Evolutionary conservation across 2,113 vertebrate genomes (phyloP).

Genomic region (Notothenia rossii): DNA sequence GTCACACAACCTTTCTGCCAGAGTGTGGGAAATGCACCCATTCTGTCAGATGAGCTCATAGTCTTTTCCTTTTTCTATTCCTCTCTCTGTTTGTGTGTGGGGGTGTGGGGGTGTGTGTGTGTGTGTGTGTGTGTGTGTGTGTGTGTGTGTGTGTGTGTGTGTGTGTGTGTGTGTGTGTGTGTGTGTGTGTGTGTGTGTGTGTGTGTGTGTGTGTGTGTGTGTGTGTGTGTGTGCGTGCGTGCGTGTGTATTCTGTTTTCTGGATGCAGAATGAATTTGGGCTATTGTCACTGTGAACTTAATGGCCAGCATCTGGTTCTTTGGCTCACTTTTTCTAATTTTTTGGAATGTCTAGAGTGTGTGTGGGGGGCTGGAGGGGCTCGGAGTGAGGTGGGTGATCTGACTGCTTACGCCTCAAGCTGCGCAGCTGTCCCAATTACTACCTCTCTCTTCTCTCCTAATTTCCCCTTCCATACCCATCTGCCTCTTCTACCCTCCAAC

Average conservation of each 20-base stretch:
- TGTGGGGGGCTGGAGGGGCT: background rate
- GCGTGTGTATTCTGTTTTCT: conserved; percentile 31
- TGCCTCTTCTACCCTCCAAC: conserved; percentile 52
- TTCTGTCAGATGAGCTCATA: conserved; percentile 73
- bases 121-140: conserved; percentile 29
- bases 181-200: background rate
- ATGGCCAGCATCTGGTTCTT: conserved; percentile 73
- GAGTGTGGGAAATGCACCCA: conserved; percentile 70
- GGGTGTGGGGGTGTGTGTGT: background rate
- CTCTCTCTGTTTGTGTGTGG: background rate
- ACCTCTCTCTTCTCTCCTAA: conserved; percentile 60
- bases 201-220: conserved; percentile 2
- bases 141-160: background rate
- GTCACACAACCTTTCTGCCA: conserved; percentile 61
- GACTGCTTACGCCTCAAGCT: conserved; percentile 67
- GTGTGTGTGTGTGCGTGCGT: conserved; percentile 29
- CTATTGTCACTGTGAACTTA: conserved; percentile 65
- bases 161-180: conserved; percentile 31
- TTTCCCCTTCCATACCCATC: conserved; percentile 63
- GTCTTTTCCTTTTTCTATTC: conserved; percentile 37
- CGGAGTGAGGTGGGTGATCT: conserved; percentile 52
- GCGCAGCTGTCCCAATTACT: conserved; percentile 76
- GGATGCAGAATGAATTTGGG: conserved; percentile 47
- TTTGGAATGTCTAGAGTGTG: background rate
- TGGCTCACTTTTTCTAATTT: conserved; percentile 35